Evolutionary conservation across 2,113 vertebrate species (phyloP).

Genomic region (Panurus biarmicus): DNA sequence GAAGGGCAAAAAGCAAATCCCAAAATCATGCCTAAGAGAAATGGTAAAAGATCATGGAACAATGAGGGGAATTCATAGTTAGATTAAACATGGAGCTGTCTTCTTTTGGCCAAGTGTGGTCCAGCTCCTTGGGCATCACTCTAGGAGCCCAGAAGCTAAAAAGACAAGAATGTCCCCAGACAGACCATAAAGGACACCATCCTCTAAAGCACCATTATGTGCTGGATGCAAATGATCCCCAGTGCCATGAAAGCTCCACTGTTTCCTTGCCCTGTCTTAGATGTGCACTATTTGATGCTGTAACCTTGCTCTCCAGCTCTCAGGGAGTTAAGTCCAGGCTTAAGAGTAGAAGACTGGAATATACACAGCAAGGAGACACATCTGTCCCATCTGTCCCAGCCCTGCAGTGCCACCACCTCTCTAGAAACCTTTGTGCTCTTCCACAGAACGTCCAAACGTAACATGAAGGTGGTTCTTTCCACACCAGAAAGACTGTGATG

Average conservation of each 20-base stretch:
- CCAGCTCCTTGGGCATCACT: conserved; percentile 6
- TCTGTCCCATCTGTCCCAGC: background rate
- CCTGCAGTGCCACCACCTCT: background rate
- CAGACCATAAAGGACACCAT: background rate
- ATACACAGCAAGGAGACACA: background rate
- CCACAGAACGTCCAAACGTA: background rate
- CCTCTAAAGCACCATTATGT: conserved; percentile 36
- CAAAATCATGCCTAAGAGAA: background rate
- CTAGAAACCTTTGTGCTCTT: background rate
- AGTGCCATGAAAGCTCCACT: conserved; percentile 42
- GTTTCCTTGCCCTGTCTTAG: background rate
- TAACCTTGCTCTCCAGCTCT: conserved; percentile 8
- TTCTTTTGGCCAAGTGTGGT: background rate
- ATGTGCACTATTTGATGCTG: background rate
- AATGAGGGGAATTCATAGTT: conserved; percentile 47
- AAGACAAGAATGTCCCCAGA: conserved; percentile 42
- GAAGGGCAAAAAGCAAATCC: background rate
- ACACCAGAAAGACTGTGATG: background rate
- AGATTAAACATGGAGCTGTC: conserved; percentile 7
- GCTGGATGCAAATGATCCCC: conserved; percentile 1
- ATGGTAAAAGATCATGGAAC: background rate
- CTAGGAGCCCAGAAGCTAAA: conserved; percentile 13
- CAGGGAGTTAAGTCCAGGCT: background rate
- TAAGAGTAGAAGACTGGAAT: background rate
- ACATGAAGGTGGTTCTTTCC: background rate